These are phyloP conservation scores for Apomyelois bistriatella DNA, from an alignment of 2,888 invertebrate genomes.

Conservation along the genomic window DNA sequence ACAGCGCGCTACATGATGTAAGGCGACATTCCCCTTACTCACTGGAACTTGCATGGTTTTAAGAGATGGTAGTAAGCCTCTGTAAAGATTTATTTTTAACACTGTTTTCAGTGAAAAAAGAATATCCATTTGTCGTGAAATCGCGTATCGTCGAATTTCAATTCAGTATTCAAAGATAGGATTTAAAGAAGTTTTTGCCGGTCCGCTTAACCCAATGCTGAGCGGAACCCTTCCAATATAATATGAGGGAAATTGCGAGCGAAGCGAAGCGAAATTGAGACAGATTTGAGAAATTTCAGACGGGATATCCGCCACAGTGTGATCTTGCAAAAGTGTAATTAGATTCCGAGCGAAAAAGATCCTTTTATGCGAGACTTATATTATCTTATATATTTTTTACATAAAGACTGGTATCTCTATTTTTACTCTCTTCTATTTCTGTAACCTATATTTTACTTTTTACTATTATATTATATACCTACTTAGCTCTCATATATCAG, in stretches of 20 bases:
- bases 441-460: too few relatives aligned
- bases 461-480: too few relatives aligned
- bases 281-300: constrained; percentile 56
- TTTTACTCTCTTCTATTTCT: too few relatives aligned
- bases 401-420: too few relatives aligned
- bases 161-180: constrained; percentile 18
- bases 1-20: too few relatives aligned
- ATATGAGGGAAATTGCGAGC: constrained; percentile 53
- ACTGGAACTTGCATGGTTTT: too few relatives aligned
- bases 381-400: too few relatives aligned
- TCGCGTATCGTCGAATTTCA: constrained; percentile 13
- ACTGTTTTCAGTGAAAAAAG: background rate
- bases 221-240: constrained; percentile 35
- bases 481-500: too few relatives aligned
- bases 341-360: constrained; percentile 27
- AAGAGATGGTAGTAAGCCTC: too few relatives aligned
- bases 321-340: constrained; percentile 40
- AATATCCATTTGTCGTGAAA: background rate
- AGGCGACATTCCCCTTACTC: too few relatives aligned
- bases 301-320: constrained; percentile 54
- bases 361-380: background rate
- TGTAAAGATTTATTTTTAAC: too few relatives aligned
- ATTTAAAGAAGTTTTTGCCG: constrained; percentile 21
- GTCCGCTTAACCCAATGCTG: constrained; percentile 23
- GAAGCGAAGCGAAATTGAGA: constrained; percentile 49